Evolutionary conservation across 2,888 invertebrate genomes (phyloP).

Genomic region (Petrolisthes cinctipes): DNA sequence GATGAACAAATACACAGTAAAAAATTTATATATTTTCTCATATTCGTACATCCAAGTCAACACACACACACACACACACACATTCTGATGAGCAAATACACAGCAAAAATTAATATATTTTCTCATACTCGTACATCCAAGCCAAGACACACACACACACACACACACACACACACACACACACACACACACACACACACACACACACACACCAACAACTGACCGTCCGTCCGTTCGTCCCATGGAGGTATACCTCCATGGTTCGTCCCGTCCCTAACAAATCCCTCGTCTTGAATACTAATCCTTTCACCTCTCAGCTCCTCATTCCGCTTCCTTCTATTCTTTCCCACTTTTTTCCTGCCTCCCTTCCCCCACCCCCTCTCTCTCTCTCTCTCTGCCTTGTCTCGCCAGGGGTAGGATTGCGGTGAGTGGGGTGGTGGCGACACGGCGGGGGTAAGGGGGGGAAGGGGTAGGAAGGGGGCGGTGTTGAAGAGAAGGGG

Average conservation of each 20-base stretch:
- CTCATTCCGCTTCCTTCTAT: neutral
- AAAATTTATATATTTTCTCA: too few species aligned
- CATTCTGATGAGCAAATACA: too few species aligned
- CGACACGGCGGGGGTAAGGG: neutral
- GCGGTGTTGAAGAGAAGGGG: too few species aligned
- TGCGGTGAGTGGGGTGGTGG: neutral
- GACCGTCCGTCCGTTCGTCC: neutral
- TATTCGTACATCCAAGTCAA: too few species aligned
- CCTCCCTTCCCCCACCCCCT: neutral
- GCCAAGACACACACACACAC: too few species aligned
- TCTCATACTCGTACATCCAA: neutral
- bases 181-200: neutral
- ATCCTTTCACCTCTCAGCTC: neutral
- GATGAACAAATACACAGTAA: too few species aligned
- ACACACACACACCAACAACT: neutral
- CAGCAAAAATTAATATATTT: neutral
- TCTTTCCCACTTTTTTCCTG: neutral
- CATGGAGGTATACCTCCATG: too few species aligned
- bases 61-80: too few species aligned
- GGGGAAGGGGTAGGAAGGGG: too few species aligned
- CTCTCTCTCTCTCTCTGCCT: neutral
- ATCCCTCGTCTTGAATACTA: neutral
- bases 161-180: neutral
- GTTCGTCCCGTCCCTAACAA: neutral
- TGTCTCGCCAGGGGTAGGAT: neutral